Evolutionary conservation across 2,888 invertebrate genomes (phyloP), one percentile per base, ranked within the genome.

Genomic region (Pollenia angustigena): DNA sequence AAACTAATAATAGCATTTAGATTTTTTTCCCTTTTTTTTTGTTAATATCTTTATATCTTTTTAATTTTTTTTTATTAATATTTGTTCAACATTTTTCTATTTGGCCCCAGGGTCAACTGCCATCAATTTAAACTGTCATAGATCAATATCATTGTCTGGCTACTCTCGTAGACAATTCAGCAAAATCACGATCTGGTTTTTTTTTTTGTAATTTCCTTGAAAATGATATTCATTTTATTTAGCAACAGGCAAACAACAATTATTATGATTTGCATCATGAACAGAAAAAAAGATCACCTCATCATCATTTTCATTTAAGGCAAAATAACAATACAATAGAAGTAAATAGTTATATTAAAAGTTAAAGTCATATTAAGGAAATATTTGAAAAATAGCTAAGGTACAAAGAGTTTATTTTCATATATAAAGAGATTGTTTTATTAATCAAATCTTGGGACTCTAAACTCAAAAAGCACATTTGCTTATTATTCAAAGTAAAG

Each of bases 121-220:
- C 71, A 85, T 76, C 85, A 85, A 76, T 81, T 85, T 54, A 9
- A 85, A 71, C 75, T 71, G 85, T 75, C 85, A 66, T 71, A 81
- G 81, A 85, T 85, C 81, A 71, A 71, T 76, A 85, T 85, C 81
- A 66, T 12, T 64, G 56, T 40, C 12, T 81, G 71, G 40, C 18
- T 56, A 54, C 54, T 64, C 54, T 42, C 44, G 62, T 18, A 32
- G 14, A 56, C 32, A 52, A 76, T 76, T 82, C n/a, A 54, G 71
- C 40, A 18, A 71, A 62, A 85, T 85, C 85, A 85, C 81, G 85
- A 85, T 85, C 60, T 68, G 14, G 48, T 74, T 44, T 64, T 54
- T 50, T 14, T 68, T 48, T 62, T 40, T 66, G 23, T 50, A 12
- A 69, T 75, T 85, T 76, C 81, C 74, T 80, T 85, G 81, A 81